These are phyloP conservation scores for Chiloscyllium plagiosum DNA, from an alignment of 2,113 vertebrate species.

Conservation along the genomic window DNA sequence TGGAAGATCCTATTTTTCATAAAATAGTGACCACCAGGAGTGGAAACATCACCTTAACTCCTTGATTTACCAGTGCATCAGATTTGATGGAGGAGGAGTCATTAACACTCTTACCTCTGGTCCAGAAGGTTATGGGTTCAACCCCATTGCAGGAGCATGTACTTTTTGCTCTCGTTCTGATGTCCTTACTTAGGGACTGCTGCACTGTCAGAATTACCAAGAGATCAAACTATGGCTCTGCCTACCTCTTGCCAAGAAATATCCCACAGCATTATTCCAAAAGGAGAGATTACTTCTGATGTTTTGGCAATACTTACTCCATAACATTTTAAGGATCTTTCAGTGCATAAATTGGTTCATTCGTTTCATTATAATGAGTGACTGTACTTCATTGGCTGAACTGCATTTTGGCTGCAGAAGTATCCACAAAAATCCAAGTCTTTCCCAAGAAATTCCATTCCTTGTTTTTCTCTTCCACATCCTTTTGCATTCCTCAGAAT, in stretches of 20 bases:
- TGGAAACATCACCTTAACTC: not conserved
- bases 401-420: not conserved
- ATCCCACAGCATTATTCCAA: not conserved
- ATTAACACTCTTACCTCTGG: not conserved
- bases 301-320: not conserved
- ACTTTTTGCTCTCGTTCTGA: not conserved
- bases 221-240: not conserved
- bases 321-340: not conserved
- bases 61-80: not conserved
- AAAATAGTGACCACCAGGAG: not conserved
- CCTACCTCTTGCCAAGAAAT: not conserved
- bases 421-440: not conserved
- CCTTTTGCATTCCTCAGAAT: too few relatives aligned
- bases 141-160: not conserved
- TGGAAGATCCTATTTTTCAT: not conserved
- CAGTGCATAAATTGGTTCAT: not conserved
- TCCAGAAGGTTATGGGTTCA: not conserved
- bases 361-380: not conserved
- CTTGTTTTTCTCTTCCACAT: not conserved
- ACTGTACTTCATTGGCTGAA: not conserved
- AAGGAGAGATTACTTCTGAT: not conserved
- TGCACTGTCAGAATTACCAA: not conserved
- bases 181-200: not conserved
- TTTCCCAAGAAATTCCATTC: not conserved
- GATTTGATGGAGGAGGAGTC: not conserved